Evolutionary conservation across 2,113 vertebrate genomes (phyloP).

Genomic region (Misgurnus mizolepis): DNA sequence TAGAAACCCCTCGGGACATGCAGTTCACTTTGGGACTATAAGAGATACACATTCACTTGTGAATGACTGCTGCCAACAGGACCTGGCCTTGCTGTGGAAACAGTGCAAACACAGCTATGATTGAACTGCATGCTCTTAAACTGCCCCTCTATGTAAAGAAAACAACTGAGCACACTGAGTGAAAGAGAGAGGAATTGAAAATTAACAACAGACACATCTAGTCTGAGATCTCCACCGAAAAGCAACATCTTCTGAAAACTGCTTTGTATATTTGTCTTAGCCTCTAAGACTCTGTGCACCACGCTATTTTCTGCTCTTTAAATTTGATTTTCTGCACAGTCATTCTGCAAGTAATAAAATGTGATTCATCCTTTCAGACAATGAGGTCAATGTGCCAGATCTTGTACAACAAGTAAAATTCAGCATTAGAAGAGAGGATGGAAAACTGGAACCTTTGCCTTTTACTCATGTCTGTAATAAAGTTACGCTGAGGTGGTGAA

Average conservation of each 20-base stretch:
- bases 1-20: slow-evolving; percentile 9
- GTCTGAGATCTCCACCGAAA: not conserved
- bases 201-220: slow-evolving; percentile 17
- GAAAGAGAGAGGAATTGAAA: slow-evolving; percentile 7
- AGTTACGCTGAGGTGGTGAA: no score
- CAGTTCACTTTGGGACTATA: slow-evolving; percentile 6
- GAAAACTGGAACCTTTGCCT: no score
- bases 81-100: slow-evolving; percentile 21
- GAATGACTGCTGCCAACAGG: slow-evolving; percentile 30
- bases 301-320: no score
- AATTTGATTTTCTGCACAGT: no score
- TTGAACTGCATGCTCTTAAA: slow-evolving; percentile 6
- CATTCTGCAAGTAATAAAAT: no score
- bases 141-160: not conserved
- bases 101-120: slow-evolving; percentile 44
- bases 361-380: no score
- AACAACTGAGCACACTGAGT: not conserved
- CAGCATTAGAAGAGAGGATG: no score
- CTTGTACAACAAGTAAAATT: no score
- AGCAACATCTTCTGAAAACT: not conserved
- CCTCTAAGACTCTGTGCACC: not conserved
- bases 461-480: no score
- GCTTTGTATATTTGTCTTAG: not conserved
- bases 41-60: slow-evolving; percentile 4
- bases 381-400: no score